Base-by-base conservation (phyloP, 2,888 invertebrate species). In the Melanargia galathea region DNA sequence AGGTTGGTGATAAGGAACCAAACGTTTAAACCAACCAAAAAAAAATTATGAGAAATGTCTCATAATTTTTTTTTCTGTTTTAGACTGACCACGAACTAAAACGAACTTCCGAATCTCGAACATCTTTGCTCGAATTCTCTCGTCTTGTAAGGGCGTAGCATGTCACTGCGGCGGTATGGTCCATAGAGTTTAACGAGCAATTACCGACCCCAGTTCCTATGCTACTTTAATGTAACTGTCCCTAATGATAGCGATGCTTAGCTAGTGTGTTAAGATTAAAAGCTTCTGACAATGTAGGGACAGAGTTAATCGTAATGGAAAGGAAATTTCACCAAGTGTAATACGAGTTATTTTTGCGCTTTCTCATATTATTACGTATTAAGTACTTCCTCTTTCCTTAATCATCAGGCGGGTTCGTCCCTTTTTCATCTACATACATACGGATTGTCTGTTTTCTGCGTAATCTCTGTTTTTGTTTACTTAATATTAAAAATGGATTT, bases 181-280 rank as follows among this genome's bases (percentile, higher is more conserved):
- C 79, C 87, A 83, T 86, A 82, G 81, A 84, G 80, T 83, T 87
- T 87, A 84, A 89, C 83, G 87, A 84, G 82, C 83, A 78, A 79
- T 79, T 79, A 79, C 78, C 74, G 73, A 73, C 78, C 78, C 77
- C 73, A 74, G 75, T 72, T 73, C 71, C 72, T 77, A 73, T 75
- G 75, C 74, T 70, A 74, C 76, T 79, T 71, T 67, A 72, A 64
- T 69, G 56, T 65, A 63, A 56, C 68, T 60, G 65, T 57, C 64
- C 64, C 63, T 66, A 67, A 67, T 69, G 68, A 64, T 64, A 66
- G 63, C 60, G 56, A 57, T 62, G 60, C 62, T 58, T 65, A 64
- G 60, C 62, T 64, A 58, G 24, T 58, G 62, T 65, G 68, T 66
- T 63, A 65, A 60, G 66, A 68, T 66, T 66, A 65, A 63, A 60